Base-by-base conservation (phyloP, 2,797 vertebrate genomes). In the Craterocephalus amniculus region DNA sequence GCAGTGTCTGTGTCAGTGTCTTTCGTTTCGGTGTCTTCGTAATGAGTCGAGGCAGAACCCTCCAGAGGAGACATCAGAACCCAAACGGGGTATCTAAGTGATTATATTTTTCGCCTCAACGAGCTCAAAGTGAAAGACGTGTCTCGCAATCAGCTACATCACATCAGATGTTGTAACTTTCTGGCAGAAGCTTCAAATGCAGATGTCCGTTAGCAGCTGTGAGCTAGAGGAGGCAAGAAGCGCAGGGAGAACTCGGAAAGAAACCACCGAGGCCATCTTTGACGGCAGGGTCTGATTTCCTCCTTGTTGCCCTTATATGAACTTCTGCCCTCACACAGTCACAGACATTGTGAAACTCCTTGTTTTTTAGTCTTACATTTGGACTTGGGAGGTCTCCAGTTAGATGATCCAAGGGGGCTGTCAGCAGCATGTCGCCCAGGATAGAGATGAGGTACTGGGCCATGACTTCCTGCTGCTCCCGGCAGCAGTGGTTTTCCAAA, bases 401-500 rank as follows among this genome's bases (percentile, higher is more conserved):
- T 12, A 12, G 0, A 1, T 83, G 76, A 63, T 93, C 81, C 81
- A 95, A 36, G 0, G 89, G 84, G 48, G 85, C 54, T 62, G 67
- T 89, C 79, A 96, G 88, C 74, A 97, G 89, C 56, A 90, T 91
- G 1, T 95, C 93, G 54, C 94, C 94, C 0, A 97, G 89, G 70
- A 95, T 93, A 12, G 1, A 88, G 74, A 91, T 73, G 72, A 98
- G 73, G 78, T 90, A 83, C 0, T 82, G 35, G 67, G 96, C 95
- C 93, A 97, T 96, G 58, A 94, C 86, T 76, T 95, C 93, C 83
- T 98, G 96, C 79, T 98, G 97, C 22, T 86, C 29, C 31, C 68
- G 71, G 31, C 91, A 95, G 85, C 96, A 97, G 79, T 97, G 97
- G 74, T 96, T 97, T 84, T 98, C 96, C 90, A 97, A 78, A 9